Evolutionary conservation across 2,113 vertebrate genomes (phyloP).

Genomic region (Hydropotes inermis): DNA sequence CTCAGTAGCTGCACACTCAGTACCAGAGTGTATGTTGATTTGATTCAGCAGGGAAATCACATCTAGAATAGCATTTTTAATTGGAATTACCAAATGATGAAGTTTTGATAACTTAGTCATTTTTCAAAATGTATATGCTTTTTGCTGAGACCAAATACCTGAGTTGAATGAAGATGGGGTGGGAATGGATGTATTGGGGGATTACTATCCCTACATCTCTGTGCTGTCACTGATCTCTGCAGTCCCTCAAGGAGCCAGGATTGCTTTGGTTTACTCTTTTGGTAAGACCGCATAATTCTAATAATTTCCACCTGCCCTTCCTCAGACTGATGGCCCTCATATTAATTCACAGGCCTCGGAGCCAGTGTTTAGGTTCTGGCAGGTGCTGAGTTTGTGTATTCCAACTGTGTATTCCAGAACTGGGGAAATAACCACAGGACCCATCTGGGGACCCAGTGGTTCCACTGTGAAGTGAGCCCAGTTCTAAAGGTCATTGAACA

Average conservation of each 20-base stretch:
- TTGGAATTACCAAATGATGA: neutral
- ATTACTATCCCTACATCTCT: neutral
- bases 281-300: neutral
- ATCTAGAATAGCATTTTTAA: neutral
- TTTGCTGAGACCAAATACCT: neutral
- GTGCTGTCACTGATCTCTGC: neutral
- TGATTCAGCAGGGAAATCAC: neutral
- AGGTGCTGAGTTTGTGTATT: neutral
- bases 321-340: neutral
- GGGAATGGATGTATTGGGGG: neutral
- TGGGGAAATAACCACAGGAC: neutral
- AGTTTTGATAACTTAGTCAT: neutral
- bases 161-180: neutral
- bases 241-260: neutral
- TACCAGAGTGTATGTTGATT: neutral
- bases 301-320: neutral
- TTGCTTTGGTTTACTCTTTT: neutral
- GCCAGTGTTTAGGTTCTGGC: neutral
- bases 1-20: neutral
- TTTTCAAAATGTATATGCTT: neutral
- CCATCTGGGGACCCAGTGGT: neutral
- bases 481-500: neutral
- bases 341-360: neutral
- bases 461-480: neutral
- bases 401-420: neutral